phyloP scores from a whole-genome alignment of 2,113 vertebrate species.

The Manacus vitellinus region DNA sequence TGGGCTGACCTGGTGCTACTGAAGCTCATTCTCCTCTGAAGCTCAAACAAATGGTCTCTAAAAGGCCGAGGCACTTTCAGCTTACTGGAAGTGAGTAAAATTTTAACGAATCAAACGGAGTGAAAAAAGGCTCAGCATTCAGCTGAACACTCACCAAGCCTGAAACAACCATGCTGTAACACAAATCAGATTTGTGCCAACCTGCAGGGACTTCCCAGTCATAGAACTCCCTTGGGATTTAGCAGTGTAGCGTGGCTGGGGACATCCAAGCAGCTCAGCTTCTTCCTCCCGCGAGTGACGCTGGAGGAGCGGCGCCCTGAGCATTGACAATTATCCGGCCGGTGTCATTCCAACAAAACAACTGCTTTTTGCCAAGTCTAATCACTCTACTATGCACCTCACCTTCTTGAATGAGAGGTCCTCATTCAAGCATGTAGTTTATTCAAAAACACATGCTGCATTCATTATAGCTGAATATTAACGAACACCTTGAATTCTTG shows the following conservation, averaged over 20 bases:
- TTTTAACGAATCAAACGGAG: background rate
- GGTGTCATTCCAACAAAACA: background rate
- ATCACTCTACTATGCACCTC: background rate
- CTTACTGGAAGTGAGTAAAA: background rate
- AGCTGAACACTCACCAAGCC: fast-evolving
- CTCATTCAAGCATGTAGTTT: conserved; percentile 26
- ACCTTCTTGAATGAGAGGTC: conserved; percentile 45
- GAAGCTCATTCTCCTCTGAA: background rate
- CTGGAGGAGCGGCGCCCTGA: background rate
- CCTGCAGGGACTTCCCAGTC: background rate
- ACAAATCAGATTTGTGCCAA: background rate
- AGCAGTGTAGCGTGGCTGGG: fast-evolving
- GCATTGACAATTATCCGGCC: background rate
- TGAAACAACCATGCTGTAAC: background rate
- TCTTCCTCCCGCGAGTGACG: background rate
- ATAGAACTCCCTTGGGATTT: background rate
- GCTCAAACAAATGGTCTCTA: background rate
- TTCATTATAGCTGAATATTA: conserved; percentile 55
- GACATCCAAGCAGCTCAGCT: background rate
- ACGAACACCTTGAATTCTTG: conserved; percentile 53
- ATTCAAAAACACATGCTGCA: conserved; percentile 42
- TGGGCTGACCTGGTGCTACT: background rate
- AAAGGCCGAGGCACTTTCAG: background rate
- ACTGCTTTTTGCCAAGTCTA: conserved; percentile 22
- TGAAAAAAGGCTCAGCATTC: background rate